Percentiles rank a stretch among this genome's conserved stretches.
Evolutionary conservation across 2,797 vertebrate species (phyloP).

Genomic region (Phalloptychus januarius): DNA sequence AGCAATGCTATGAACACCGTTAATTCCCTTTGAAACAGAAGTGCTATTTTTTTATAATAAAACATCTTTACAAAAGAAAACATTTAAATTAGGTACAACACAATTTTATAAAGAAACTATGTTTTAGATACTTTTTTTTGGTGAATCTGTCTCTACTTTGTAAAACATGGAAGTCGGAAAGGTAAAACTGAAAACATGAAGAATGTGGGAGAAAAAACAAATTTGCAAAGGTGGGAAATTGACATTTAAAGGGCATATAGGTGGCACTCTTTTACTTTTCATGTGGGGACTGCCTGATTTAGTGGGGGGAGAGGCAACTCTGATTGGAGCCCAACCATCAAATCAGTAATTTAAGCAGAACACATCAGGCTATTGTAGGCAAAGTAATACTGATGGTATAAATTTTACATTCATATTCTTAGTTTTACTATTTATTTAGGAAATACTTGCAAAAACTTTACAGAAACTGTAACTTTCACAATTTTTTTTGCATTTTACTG

Average conservation of each 20-base stretch:
- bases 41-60: not conserved
- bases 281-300: not conserved
- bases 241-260: not conserved
- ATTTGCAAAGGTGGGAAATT: not conserved
- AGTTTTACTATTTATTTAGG: not conserved
- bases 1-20: not conserved
- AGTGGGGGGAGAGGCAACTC: not conserved
- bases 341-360: not conserved
- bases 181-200: not conserved
- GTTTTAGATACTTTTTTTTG: not conserved
- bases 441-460: not conserved
- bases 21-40: not conserved
- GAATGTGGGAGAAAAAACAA: not conserved
- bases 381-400: not conserved
- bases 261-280: not conserved
- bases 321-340: not conserved
- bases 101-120: not conserved
- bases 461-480: not conserved
- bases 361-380: not conserved
- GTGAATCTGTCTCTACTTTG: not conserved
- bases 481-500: not conserved
- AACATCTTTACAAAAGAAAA: not conserved
- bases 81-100: not conserved
- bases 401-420: not conserved
- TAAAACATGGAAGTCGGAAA: not conserved